Base-by-base conservation (phyloP, 2,888 invertebrate species). In the Sicus ferrugineus region DNA sequence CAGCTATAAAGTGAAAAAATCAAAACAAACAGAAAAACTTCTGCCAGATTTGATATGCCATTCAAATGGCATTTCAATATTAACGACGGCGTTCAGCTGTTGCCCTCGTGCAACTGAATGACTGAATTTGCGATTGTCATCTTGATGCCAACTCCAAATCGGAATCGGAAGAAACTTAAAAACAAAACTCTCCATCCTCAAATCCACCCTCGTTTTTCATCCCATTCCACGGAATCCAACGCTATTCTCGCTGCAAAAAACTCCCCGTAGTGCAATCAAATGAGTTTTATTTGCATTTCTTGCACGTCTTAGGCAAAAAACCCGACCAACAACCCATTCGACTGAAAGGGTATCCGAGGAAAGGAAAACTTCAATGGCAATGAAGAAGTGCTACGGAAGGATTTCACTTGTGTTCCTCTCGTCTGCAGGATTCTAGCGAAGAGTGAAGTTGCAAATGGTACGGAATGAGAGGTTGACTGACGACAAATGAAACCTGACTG, bases 221-320 rank as follows among this genome's bases (percentile, higher is more conserved):
- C 11, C 42, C 1, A 19, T 4, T 34, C 50, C 54, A 26, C 23
- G 23, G 14, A 38, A 9, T 46, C 9, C 3, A 19, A 3, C 6
- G n/a, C 14, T 46, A 46, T n/a, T 19, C 54, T 23, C 54, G 16
- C 28, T 14, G 28, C 2, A 46, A 70, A 67, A 65, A n/a, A 54
- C 42, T 70, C 73, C 73, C 74, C 68, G 73, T 72, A 76, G 75
- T 77, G 74, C 70, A 61, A 70, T 73, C 67, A 42, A 70, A 56
- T 59, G 74, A 69, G 73, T 76, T 75, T 75, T 78, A 76, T 78
- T 78, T 77, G 77, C 77, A 78, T 78, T 77, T 78, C n/a, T 76
- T 74, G 75, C 74, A 66, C 50, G 68, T 28, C 56, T 66, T 59
- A 50, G 56, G 9, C 28, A 26, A 42, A 31, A 50, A 64, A 50